phyloP scores from a whole-genome alignment of 2,888 invertebrate species.

The Phyllotreta cruciferae region DNA sequence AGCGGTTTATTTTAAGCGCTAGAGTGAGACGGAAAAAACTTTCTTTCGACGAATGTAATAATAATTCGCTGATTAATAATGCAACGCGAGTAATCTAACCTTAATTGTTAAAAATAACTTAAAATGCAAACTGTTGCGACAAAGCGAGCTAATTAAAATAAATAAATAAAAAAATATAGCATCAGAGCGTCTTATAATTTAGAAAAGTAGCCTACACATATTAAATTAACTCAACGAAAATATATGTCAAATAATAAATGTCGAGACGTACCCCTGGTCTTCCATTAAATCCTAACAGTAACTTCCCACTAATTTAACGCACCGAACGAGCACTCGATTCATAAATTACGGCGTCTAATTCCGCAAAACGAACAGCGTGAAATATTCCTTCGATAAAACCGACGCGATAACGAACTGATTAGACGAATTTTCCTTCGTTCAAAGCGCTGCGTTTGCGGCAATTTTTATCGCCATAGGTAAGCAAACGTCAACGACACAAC shows the following conservation, averaged over 20 bases:
- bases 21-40: conserved; percentile 33
- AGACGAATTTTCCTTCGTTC: no score
- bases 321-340: conserved; percentile 5
- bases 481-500: conserved; percentile 26
- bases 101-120: conserved; percentile 13
- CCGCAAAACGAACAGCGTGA: no score
- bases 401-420: no score
- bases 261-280: conserved; percentile 5
- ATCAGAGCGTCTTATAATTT: no score
- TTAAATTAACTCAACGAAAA: background rate
- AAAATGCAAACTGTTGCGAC: background rate
- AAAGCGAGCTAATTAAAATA: no score
- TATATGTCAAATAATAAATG: no score
- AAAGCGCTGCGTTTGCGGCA: background rate
- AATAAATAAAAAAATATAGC: no score
- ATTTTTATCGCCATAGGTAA: conserved; percentile 11
- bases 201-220: background rate
- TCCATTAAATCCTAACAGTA: background rate
- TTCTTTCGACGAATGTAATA: conserved; percentile 16
- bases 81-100: background rate
- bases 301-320: no score
- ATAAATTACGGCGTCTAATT: no score
- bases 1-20: conserved; percentile 16
- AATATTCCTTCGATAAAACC: no score
- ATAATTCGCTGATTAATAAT: conserved; percentile 4